Evolutionary conservation across 2,797 vertebrate genomes (phyloP).

Genomic region (Peromyscus nudipes): DNA sequence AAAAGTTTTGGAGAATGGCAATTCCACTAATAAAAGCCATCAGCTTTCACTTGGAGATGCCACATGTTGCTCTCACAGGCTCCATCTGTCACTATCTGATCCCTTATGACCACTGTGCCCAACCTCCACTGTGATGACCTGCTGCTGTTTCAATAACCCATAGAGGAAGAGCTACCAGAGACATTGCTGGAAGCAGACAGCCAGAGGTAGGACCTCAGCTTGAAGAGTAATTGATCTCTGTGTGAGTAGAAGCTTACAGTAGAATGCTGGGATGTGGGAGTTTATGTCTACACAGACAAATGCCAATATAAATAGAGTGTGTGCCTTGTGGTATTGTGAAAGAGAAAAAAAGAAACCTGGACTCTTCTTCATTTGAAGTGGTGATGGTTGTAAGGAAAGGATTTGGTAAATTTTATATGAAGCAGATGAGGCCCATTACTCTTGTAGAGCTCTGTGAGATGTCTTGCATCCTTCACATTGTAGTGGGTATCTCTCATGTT

Average conservation of each 20-base stretch:
- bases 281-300: neutral
- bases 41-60: neutral
- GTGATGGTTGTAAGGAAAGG: neutral
- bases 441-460: neutral
- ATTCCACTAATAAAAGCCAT: constrained; percentile 26
- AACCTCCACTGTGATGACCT: neutral
- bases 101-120: neutral
- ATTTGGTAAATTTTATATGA: neutral
- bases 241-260: neutral
- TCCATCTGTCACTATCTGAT: neutral
- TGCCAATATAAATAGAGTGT: neutral
- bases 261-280: neutral
- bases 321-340: neutral
- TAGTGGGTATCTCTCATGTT: neutral
- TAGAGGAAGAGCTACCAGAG: neutral
- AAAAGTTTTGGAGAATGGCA: neutral
- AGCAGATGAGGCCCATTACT: neutral
- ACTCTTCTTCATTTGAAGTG: neutral
- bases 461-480: accelerated
- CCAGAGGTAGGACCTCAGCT: neutral
- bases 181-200: neutral
- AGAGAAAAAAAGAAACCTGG: neutral
- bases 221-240: neutral
- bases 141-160: neutral
- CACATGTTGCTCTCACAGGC: neutral